phyloP scores from a whole-genome alignment of 2,888 invertebrate species.

The Boloria euphrosyne region DNA sequence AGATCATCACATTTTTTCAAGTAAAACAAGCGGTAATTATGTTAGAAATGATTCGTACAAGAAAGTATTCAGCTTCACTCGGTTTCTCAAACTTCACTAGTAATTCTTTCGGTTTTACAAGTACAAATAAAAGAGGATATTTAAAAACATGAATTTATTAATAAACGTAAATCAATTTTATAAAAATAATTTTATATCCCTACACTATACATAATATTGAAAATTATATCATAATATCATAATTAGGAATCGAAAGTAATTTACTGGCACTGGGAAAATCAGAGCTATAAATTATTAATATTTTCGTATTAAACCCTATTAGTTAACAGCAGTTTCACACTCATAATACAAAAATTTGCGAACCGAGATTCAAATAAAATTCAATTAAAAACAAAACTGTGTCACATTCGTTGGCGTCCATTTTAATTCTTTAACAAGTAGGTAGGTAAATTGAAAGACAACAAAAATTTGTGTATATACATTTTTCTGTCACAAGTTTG shows the following conservation, averaged over 20 bases:
- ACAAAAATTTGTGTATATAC: no score
- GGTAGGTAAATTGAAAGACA: no score
- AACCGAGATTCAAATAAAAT: no score
- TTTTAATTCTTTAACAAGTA: no score
- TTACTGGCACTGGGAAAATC: neutral
- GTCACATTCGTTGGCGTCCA: no score
- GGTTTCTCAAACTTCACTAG: neutral
- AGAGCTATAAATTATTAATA: neutral
- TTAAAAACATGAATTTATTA: conserved; percentile 24
- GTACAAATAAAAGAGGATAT: neutral
- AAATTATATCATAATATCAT: neutral
- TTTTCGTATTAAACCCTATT: neutral
- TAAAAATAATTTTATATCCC: conserved; percentile 13
- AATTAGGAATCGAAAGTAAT: neutral
- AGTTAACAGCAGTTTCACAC: neutral
- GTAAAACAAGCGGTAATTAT: no score
- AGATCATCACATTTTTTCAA: no score
- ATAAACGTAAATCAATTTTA: conserved; percentile 18
- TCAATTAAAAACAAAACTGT: no score
- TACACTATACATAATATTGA: conserved; percentile 1
- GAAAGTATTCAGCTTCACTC: no score
- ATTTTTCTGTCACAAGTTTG: no score
- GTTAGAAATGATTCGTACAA: no score
- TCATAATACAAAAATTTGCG: no score
- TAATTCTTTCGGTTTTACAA: neutral